phyloP scores from a whole-genome alignment of 64 coral and sea anemone species.

The Stylophora pistillata region DNA sequence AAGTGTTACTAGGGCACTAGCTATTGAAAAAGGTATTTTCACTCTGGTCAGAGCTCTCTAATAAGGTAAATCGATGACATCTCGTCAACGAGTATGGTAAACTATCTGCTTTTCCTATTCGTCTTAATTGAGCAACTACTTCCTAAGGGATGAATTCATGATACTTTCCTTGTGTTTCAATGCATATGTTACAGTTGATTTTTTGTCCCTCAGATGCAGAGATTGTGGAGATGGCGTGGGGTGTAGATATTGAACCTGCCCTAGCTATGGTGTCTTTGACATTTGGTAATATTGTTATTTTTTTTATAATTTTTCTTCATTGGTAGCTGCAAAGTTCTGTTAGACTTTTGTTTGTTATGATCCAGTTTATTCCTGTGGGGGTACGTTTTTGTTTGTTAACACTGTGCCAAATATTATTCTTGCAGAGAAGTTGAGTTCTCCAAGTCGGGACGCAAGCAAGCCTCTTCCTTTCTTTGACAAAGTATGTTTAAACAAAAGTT shows the following conservation, averaged over 20 bases:
- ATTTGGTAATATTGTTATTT: conserved; percentile 65
- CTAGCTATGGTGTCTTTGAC: conserved; percentile 82
- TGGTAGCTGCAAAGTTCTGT: not conserved
- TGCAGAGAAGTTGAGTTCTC: conserved; percentile 88
- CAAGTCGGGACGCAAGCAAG: conserved; percentile 92
- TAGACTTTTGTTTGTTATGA: not conserved
- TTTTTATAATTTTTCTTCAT: not conserved
- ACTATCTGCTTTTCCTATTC: too few relatives aligned
- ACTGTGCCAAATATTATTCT: not conserved
- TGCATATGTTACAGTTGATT: not conserved
- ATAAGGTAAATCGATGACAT: too few relatives aligned
- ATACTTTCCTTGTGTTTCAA: not conserved
- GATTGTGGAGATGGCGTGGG: conserved; percentile 89
- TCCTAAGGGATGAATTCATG: too few relatives aligned
- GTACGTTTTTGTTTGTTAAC: not conserved
- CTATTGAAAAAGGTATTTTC: too few relatives aligned
- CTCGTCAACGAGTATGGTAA: too few relatives aligned
- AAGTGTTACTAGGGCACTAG: too few relatives aligned
- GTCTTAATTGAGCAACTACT: too few relatives aligned
- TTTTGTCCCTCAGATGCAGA: conserved; percentile 65
- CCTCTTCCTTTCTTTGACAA: conserved; percentile 95
- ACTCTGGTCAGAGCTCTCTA: too few relatives aligned
- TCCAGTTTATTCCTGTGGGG: not conserved
- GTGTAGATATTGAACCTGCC: conserved; percentile 90
- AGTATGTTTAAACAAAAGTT: conserved; percentile 25